These are phyloP conservation scores for Ceratina australensis DNA, from an alignment of 1,140 invertebrate genomes.

Conservation along the genomic window DNA sequence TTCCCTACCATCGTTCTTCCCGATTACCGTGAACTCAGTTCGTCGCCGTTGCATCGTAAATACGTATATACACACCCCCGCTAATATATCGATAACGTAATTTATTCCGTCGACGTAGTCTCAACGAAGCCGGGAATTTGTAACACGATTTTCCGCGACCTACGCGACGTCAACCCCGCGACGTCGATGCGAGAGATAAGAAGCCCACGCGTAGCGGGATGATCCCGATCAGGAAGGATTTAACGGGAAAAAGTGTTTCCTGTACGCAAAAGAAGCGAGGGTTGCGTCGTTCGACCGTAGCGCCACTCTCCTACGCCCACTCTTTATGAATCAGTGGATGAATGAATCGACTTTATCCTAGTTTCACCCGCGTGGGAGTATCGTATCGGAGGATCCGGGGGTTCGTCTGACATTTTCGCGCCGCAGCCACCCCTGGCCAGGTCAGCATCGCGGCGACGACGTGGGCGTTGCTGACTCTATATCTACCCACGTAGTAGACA, in stretches of 20 bases:
- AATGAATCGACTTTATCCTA: slow-evolving; percentile 75
- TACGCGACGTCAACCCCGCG: slow-evolving; percentile 13
- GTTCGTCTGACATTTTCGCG: slow-evolving; percentile 67
- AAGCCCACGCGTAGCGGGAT: slow-evolving; percentile 7
- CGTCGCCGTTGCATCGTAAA: neutral
- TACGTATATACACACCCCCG: too few relatives aligned
- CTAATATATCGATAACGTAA: slow-evolving; percentile 12
- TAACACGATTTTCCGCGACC: slow-evolving; percentile 30
- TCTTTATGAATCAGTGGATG: slow-evolving; percentile 71
- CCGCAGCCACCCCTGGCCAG: slow-evolving; percentile 51
- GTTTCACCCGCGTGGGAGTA: slow-evolving; percentile 68
- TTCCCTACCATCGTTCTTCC: neutral
- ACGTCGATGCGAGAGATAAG: slow-evolving; percentile 11
- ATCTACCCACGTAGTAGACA: slow-evolving; percentile 65
- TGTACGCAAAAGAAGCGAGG: slow-evolving; percentile 18
- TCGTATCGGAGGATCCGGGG: slow-evolving; percentile 59
- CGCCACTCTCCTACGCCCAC: slow-evolving; percentile 48
- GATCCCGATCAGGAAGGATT: slow-evolving; percentile 31
- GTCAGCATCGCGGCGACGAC: slow-evolving; percentile 63
- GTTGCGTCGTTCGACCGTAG: slow-evolving; percentile 42
- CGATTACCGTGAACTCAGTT: neutral
- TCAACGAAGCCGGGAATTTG: slow-evolving; percentile 9
- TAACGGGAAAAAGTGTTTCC: slow-evolving; percentile 12
- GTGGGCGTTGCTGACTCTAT: slow-evolving; percentile 69
- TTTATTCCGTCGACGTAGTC: neutral